Conservation (phyloP, 2,888 invertebrate genomes). For the Ryuthela nishihirai region DNA sequence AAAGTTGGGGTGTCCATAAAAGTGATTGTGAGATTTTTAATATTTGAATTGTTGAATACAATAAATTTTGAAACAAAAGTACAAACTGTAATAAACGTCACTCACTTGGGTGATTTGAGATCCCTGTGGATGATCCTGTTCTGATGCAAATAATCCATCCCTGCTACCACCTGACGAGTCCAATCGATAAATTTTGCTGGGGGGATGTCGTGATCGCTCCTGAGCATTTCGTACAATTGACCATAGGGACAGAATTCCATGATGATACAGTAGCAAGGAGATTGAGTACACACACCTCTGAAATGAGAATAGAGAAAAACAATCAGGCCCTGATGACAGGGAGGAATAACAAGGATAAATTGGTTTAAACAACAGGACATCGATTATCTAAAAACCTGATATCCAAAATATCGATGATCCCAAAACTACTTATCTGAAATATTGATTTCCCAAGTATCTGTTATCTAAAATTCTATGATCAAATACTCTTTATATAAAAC, state of each 20-base stretch:
- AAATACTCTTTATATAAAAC: no score
- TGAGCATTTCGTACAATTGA: conserved; percentile 84
- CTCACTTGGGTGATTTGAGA: conserved; percentile 98
- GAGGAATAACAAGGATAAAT: no score
- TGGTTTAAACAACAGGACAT: no score
- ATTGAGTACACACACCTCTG: conserved; percentile 88
- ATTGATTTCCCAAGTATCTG: no score
- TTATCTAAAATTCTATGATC: no score
- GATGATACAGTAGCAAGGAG: conserved; percentile 88
- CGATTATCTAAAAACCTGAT: no score
- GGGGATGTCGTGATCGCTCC: conserved; percentile 75
- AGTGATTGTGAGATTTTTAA: no score
- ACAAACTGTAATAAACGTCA: conserved; percentile 42
- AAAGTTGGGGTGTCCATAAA: no score
- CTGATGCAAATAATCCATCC: conserved; percentile 93
- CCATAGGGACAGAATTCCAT: conserved; percentile 99
- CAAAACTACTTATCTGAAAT: no score
- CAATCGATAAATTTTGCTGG: conserved; percentile 85
- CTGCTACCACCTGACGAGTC: conserved; percentile 91
- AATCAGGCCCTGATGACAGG: conserved; percentile 44
- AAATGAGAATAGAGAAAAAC: conserved; percentile 46
- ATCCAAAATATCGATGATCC: no score
- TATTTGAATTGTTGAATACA: no score
- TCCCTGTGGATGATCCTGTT: conserved; percentile 98
- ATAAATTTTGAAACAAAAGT: neutral